phyloP scores from a whole-genome alignment of 1,140 invertebrate genomes.

The Protaetia brevitarsis region DNA sequence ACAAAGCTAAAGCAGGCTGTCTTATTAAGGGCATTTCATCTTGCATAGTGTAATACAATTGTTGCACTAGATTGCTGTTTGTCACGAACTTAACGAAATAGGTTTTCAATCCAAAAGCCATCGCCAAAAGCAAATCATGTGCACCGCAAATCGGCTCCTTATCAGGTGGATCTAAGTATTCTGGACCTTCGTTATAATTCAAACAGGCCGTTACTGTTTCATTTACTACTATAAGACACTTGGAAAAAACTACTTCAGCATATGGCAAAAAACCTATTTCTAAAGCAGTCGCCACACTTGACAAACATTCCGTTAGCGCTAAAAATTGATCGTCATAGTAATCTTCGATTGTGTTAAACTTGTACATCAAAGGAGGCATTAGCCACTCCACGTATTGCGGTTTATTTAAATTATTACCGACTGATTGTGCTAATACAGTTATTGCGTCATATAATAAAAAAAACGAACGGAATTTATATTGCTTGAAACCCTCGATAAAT shows the following conservation, averaged over 20 bases:
- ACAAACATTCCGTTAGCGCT: conserved; percentile 94
- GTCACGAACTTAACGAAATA: conserved; percentile 91
- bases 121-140: conserved; percentile 88
- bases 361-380: conserved; percentile 98
- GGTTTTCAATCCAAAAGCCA: conserved; percentile 91
- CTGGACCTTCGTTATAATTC: conserved; percentile 84
- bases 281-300: conserved; percentile 93
- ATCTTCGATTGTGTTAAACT: conserved; percentile 96
- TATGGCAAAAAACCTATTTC: conserved; percentile 96
- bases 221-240: conserved; percentile 93
- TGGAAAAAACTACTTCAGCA: conserved; percentile 92
- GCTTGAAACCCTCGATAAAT: conserved; percentile 92
- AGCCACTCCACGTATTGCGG: conserved; percentile 92
- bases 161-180: conserved; percentile 86
- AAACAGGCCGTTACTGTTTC: conserved; percentile 76
- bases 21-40: conserved; percentile 95
- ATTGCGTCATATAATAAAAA: conserved; percentile 98
- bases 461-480: conserved; percentile 95
- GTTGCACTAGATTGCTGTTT: conserved; percentile 90
- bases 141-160: conserved; percentile 99
- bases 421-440: conserved; percentile 94
- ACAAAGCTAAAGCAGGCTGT: conserved; percentile 95
- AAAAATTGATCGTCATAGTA: conserved; percentile 90
- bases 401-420: conserved; percentile 95
- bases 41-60: conserved; percentile 97